These are phyloP conservation scores for Lithophane socia DNA, from an alignment of 2,888 invertebrate species.

Conservation along the genomic window DNA sequence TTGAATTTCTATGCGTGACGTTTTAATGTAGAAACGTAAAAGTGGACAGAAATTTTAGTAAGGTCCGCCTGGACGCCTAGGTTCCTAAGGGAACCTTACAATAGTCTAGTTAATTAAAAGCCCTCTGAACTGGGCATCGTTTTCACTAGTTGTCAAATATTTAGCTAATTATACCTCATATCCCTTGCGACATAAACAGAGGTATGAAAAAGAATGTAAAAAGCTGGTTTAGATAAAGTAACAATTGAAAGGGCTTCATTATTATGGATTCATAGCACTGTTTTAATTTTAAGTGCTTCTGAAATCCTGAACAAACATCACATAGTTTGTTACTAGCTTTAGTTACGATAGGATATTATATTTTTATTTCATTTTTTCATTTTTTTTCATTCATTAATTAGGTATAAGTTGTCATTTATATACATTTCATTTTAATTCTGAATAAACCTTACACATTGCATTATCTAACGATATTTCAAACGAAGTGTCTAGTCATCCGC, in stretches of 20 bases:
- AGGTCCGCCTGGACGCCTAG: conserved; percentile 17
- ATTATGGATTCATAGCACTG: background rate
- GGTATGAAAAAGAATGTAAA: background rate
- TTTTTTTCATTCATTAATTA: too few species aligned
- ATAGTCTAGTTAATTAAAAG: background rate
- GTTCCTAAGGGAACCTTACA: conserved; percentile 20
- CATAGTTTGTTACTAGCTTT: too few species aligned
- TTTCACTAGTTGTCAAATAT: background rate
- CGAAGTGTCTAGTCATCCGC: too few species aligned
- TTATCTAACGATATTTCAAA: too few species aligned
- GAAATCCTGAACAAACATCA: background rate
- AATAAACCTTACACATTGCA: too few species aligned
- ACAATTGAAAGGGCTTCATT: background rate
- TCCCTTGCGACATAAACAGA: background rate
- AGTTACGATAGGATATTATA: too few species aligned
- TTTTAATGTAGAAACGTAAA: background rate
- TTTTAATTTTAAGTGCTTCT: background rate
- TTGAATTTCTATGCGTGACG: conserved; percentile 9
- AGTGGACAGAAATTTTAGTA: background rate
- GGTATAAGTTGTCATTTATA: too few species aligned
- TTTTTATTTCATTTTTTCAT: too few species aligned
- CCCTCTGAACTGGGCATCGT: background rate
- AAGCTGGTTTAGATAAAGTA: background rate
- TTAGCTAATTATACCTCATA: background rate
- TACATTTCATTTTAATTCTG: too few species aligned